Percentiles rank a stretch among this genome's conserved stretches.
Conservation (phyloP, 2,113 vertebrate genomes). For the Coracopsis vasa region DNA sequence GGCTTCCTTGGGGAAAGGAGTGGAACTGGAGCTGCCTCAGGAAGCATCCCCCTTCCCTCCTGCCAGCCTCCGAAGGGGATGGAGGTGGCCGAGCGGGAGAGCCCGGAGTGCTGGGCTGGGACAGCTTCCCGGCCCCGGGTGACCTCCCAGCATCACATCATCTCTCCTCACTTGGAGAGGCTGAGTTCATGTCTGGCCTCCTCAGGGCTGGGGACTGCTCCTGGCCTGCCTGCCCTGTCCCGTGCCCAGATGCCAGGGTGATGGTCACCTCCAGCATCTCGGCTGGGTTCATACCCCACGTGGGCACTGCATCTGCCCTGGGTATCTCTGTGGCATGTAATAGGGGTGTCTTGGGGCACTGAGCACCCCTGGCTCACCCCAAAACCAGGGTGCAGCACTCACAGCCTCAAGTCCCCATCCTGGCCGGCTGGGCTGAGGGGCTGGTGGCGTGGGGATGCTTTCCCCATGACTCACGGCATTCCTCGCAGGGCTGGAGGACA, state of each 20-base stretch:
- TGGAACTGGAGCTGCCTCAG: background rate
- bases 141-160: background rate
- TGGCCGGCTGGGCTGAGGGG: background rate
- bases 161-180: background rate
- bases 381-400: fast-evolving
- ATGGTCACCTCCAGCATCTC: background rate
- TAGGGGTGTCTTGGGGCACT: fast-evolving
- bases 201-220: background rate
- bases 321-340: background rate
- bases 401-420: fast-evolving
- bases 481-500: background rate
- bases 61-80: background rate
- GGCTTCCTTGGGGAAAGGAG: background rate
- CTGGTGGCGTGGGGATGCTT: background rate
- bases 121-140: background rate
- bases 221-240: background rate
- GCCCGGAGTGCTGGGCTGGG: background rate
- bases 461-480: conserved; percentile 41
- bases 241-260: background rate
- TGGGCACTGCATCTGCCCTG: background rate
- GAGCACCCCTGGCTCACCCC: fast-evolving
- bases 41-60: background rate
- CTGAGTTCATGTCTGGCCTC: conserved; percentile 41
- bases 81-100: background rate
- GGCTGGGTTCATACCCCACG: fast-evolving